A percentile compares a stretch with the other conserved stretches of the same genome.
Conservation (phyloP, 2,797 vertebrate species). For the Fringilla coelebs region DNA sequence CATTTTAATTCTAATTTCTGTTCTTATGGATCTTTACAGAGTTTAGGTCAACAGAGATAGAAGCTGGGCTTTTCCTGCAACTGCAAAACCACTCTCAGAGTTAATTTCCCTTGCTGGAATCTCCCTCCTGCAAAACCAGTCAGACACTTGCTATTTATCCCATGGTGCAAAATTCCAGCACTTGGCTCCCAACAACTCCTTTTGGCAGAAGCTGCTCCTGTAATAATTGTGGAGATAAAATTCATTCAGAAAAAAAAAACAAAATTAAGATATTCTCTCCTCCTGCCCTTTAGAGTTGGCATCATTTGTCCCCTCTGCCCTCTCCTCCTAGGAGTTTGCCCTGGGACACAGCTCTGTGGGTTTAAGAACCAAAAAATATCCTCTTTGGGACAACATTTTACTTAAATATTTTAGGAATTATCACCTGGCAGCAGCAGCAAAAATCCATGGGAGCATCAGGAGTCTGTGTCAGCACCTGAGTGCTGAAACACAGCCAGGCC, state of each 20-base stretch:
- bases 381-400: neutral
- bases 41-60: neutral
- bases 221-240: neutral
- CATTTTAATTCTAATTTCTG: neutral
- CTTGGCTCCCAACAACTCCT: neutral
- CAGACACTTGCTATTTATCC: neutral
- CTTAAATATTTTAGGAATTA: neutral
- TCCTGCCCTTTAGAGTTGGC: too few relatives aligned
- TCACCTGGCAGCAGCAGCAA: neutral
- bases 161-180: neutral
- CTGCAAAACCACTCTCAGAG: neutral
- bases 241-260: neutral
- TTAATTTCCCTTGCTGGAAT: neutral
- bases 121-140: neutral
- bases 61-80: neutral
- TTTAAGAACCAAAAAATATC: neutral
- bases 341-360: rapidly evolving
- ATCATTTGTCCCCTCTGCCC: neutral
- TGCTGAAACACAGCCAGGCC: neutral
- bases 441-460: neutral
- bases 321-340: too few relatives aligned
- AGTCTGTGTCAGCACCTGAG: neutral
- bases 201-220: neutral
- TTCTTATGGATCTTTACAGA: rapidly evolving
- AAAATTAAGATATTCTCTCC: neutral